A percentile compares a stretch with the other conserved stretches of the same genome.
Evolutionary conservation across 2,113 vertebrate species (phyloP).

Genomic region (Donacobius atricapilla): DNA sequence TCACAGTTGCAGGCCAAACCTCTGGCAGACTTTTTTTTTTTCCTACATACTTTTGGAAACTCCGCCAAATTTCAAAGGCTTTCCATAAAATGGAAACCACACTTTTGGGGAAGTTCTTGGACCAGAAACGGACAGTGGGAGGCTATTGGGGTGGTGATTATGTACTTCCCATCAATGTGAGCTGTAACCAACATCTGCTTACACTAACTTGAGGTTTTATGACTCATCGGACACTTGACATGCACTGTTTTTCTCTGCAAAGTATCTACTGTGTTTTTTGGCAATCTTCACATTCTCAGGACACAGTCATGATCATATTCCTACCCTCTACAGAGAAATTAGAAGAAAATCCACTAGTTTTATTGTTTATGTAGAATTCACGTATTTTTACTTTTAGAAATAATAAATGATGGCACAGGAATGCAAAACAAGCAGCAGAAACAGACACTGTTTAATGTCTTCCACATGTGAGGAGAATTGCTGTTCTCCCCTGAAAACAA

Average conservation of each 20-base stretch:
- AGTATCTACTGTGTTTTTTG: slow-evolving; percentile 23
- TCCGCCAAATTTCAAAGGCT: slow-evolving; percentile 76
- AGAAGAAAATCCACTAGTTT: background rate
- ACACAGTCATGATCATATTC: background rate
- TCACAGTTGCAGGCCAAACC: slow-evolving; percentile 67
- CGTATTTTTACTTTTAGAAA: slow-evolving; percentile 14
- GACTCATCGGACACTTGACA: slow-evolving; percentile 54
- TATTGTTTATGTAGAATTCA: background rate
- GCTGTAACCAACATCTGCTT: slow-evolving; percentile 71
- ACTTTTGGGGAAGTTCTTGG: slow-evolving; percentile 73
- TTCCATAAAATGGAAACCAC: slow-evolving; percentile 81
- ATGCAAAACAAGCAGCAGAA: background rate
- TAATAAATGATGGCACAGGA: background rate
- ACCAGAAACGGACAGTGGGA: slow-evolving; percentile 65
- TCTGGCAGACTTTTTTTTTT: slow-evolving; percentile 51
- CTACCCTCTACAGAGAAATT: background rate
- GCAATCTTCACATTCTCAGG: background rate
- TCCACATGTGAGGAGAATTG: background rate
- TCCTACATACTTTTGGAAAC: slow-evolving; percentile 65
- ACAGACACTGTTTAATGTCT: background rate
- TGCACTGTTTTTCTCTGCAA: slow-evolving; percentile 51
- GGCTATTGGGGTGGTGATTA: slow-evolving; percentile 61
- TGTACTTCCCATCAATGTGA: slow-evolving; percentile 48
- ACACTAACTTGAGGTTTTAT: slow-evolving; percentile 58
- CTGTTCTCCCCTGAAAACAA: background rate